phyloP scores from a whole-genome alignment of 2,888 invertebrate genomes.

The Ctenicera cuprea region DNA sequence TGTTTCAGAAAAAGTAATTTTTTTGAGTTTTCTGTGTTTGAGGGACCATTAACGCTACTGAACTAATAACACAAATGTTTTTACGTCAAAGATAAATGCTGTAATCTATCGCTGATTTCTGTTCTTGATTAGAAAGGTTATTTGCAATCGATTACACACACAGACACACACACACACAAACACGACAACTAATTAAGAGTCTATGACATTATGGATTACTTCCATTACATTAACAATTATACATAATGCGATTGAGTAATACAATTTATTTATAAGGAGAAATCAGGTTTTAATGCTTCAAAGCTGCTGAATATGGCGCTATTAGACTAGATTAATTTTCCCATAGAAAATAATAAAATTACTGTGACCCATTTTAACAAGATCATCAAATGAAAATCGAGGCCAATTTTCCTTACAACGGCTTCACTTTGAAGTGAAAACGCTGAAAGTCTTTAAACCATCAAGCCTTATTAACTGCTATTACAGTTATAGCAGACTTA shows the following conservation, averaged over 20 bases:
- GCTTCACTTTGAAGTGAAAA: slow-evolving; percentile 9
- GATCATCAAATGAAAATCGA: not conserved
- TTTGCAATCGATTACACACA: slow-evolving; percentile 13
- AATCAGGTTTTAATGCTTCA: no score
- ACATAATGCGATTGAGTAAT: no score
- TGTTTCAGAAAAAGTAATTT: not conserved
- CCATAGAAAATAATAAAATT: not conserved
- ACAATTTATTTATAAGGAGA: no score
- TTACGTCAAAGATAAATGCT: slow-evolving; percentile 2
- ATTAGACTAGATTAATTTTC: no score
- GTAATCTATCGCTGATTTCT: slow-evolving; percentile 3
- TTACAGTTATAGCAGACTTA: slow-evolving; percentile 34
- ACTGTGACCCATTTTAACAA: not conserved
- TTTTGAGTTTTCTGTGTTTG: not conserved
- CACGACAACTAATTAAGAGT: not conserved
- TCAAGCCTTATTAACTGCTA: slow-evolving; percentile 12
- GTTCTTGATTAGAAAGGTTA: slow-evolving; percentile 17
- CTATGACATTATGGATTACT: not conserved
- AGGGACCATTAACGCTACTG: not conserved
- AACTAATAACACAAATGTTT: slow-evolving; percentile 2
- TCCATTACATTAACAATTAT: not conserved
- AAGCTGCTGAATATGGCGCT: no score
- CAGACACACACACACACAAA: no score
- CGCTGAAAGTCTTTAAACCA: slow-evolving; percentile 10
- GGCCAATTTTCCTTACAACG: not conserved